Evolutionary conservation across 2,113 vertebrate genomes (phyloP).

Genomic region (Axis porcinus): DNA sequence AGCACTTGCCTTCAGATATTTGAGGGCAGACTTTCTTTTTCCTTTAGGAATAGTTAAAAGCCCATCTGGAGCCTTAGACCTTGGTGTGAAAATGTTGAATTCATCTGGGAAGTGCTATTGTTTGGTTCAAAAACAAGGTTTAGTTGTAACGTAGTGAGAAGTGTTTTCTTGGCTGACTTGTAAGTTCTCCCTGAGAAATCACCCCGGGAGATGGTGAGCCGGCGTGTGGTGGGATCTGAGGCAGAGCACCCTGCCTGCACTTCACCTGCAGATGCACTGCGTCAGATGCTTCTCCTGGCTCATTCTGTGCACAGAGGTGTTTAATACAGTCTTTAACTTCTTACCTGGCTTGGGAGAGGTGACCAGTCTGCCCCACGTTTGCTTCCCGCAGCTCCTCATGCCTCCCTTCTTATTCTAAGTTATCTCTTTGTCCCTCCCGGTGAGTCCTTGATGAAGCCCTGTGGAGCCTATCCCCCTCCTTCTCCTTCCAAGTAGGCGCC

Average conservation of each 20-base stretch:
- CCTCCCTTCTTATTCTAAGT: neutral
- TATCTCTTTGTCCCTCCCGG: neutral
- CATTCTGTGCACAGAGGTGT: neutral
- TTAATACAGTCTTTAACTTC: neutral
- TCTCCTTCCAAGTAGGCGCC: neutral
- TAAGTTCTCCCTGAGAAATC: neutral
- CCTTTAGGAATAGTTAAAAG: neutral
- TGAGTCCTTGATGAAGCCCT: too few relatives aligned
- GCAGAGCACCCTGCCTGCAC: neutral
- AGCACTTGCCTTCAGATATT: neutral
- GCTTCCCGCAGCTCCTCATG: rapidly evolving
- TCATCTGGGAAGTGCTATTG: neutral
- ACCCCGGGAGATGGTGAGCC: neutral
- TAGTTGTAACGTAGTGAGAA: neutral
- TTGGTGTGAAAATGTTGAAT: neutral
- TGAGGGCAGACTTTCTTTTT: neutral
- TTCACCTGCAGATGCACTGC: neutral
- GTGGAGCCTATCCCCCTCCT: neutral
- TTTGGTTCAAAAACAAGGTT: neutral
- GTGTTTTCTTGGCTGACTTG: neutral
- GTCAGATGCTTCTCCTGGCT: neutral
- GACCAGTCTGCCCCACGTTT: neutral
- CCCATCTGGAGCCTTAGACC: neutral
- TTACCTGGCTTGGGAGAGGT: neutral
- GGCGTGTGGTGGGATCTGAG: too few relatives aligned